Evolutionary conservation across 2,113 vertebrate genomes (phyloP), one percentile per base, ranked within the genome.

Genomic region (Melanerpes formicivorus): DNA sequence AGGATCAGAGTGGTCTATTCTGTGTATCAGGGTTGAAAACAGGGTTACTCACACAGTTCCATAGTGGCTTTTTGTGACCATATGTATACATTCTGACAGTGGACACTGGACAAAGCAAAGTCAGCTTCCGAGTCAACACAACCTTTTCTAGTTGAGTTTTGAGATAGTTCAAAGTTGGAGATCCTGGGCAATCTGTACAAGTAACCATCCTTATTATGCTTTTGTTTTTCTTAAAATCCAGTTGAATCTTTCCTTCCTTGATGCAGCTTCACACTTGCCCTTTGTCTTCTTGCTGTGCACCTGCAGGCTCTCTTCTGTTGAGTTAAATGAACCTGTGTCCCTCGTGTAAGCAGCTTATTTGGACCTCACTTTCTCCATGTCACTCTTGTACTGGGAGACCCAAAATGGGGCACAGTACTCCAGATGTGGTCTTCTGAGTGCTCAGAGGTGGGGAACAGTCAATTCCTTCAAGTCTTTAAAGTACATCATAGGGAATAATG

Each of bases 401-500:
- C 17, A 16, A 66, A 70, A 40, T 14, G 7, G 29, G 15, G 19
- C 27, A 3, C 19, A 26, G 6, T n/a, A 63, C 15, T 65, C 25
- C 7, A 46, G 8, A 4, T 55, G 11, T 75, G 37, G 32, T n/a
- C 40, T 58, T 42, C 40, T 62, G 19, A 70, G n/a, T 60, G 22
- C 32, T 90, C 40, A 14, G 21, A 46, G 4, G 29, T 42, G 4
- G 29, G 21, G 8, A 82, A 34, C 3, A 54, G 29, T 12, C 17
- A 4, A 13, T 75, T 74, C 14, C 40, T 56, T 54, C 40, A 29
- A 22, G 14, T 12, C 19, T n/a, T 21, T 15, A 2, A 18, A 65
- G 3, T 26, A 73, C 0, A 2, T 50, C 46, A 18, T 15, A 71
- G 30, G 34, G 9, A 40, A 40, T 26, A 2, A 14, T 13, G 3